Base-by-base conservation (phyloP, 2,113 vertebrate species). In the Cyphomyrus discorhynchus region DNA sequence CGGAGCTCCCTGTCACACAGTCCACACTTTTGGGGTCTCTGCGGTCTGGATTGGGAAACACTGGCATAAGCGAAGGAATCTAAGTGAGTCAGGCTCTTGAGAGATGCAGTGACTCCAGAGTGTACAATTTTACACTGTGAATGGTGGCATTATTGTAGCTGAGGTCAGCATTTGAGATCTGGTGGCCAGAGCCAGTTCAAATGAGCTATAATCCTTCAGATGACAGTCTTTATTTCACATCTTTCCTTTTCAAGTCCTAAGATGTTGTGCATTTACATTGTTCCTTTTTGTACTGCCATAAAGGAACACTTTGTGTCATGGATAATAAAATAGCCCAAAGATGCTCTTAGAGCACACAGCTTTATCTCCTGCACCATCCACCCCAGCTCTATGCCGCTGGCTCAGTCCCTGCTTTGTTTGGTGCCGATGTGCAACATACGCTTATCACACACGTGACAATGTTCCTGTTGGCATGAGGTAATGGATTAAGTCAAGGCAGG, bases 21-120 rank as follows among this genome's bases (percentile, higher is more conserved):
- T 58, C 21, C 56, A 62, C 56, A 62, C 21, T 58, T 58, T 9
- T 58, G 56, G 21, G 53, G 21, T 24, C 21, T 24, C 56, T 9
- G 21, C 2, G 21, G 5, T 8, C 6, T 58, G 21, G 21, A 58
- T n/a, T 58, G 56, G 56, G 24, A n/a, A 24, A 24, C 21, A n/a
- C 56, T 6, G 56, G 56, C 50, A 24, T 84, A 84, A 80, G 35
- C 39, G 88, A 89, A 62, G 42, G 52, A 89, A 62, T 89, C 35
- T 9, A 24, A 62, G 80, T 17, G 77, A 58, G 80, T 84, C 52
- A 8, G 80, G 31, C 50, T 62, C 39, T 39, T 27, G 80, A 62
- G 89, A 84, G 89, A 89, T 42, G 52, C 80, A 62, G 11, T 49
- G 89, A 89, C 87, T 35, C 87, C 9, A 66, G 50, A 58, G 8